These are phyloP conservation scores for Danionella dracula DNA, from an alignment of 2,797 vertebrate genomes.

Conservation along the genomic window DNA sequence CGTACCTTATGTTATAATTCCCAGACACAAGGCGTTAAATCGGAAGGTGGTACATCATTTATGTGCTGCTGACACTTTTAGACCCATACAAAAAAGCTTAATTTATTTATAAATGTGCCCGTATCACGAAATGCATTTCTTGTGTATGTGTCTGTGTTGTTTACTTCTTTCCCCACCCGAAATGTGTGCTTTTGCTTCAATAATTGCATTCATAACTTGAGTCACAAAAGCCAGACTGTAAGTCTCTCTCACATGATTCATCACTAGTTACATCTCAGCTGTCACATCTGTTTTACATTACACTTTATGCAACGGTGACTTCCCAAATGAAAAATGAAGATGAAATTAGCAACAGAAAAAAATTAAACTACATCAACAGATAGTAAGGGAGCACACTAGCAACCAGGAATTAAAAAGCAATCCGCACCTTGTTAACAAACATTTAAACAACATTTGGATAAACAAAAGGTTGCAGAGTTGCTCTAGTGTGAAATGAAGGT, in stretches of 20 bases:
- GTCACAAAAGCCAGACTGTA: background rate
- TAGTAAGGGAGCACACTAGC: constrained; percentile 7
- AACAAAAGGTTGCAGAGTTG: constrained; percentile 14
- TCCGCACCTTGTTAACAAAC: constrained; percentile 44
- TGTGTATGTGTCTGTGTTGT: constrained; percentile 3
- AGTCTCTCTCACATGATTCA: background rate
- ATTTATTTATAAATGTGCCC: constrained; percentile 40
- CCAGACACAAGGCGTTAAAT: background rate
- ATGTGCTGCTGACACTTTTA: constrained; percentile 46
- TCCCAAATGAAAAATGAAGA: constrained; percentile 38
- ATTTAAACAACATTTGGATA: constrained; percentile 41
- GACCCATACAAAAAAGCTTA: constrained; percentile 23
- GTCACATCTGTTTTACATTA: constrained; percentile 2
- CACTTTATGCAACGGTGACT: constrained; percentile 9
- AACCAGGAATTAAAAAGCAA: constrained; percentile 35
- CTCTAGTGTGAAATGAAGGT: constrained; percentile 42
- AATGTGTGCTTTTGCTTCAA: constrained; percentile 1
- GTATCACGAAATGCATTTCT: constrained; percentile 12
- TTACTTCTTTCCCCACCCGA: background rate
- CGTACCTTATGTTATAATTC: background rate
- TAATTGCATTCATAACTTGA: background rate
- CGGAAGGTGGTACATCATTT: constrained; percentile 34
- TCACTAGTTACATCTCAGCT: constrained; percentile 3
- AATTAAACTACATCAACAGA: constrained; percentile 10
- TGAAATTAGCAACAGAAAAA: constrained; percentile 23